Conservation (phyloP, 1,140 invertebrate genomes). For the Calliopsis andreniformis region DNA sequence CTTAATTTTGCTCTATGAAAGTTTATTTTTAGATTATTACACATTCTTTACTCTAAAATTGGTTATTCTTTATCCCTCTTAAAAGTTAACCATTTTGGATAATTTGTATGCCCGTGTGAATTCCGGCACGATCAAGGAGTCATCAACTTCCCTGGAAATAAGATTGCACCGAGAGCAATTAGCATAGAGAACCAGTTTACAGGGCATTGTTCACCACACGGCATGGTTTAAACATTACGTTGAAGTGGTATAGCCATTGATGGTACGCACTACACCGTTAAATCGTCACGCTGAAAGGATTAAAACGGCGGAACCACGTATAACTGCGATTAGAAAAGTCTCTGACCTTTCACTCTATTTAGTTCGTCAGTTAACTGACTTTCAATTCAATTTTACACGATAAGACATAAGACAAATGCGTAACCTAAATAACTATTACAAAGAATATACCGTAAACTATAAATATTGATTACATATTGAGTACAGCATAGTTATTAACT, state of each 20-base stretch:
- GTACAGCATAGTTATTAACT: no score
- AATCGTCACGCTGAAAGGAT: conserved; percentile 68
- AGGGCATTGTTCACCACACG: conserved; percentile 18
- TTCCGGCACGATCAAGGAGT: background rate
- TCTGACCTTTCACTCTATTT: conserved; percentile 32
- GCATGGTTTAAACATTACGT: conserved; percentile 21
- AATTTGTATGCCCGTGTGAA: background rate
- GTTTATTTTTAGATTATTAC: no score
- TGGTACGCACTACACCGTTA: conserved; percentile 69
- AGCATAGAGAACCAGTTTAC: conserved; percentile 36
- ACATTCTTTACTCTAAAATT: no score
- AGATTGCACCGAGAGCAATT: conserved; percentile 16
- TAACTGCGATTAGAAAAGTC: conserved; percentile 50
- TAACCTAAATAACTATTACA: no score
- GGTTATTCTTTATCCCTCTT: no score
- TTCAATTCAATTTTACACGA: no score
- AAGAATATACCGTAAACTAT: no score
- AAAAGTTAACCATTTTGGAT: background rate
- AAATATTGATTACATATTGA: no score
- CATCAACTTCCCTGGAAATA: background rate
- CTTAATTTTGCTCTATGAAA: no score
- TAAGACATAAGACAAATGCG: no score
- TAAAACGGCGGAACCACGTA: conserved; percentile 58
- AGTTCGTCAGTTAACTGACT: conserved; percentile 15
- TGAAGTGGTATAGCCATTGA: conserved; percentile 56